Conservation (phyloP, 2,888 invertebrate species). For the Acheta domesticus region DNA sequence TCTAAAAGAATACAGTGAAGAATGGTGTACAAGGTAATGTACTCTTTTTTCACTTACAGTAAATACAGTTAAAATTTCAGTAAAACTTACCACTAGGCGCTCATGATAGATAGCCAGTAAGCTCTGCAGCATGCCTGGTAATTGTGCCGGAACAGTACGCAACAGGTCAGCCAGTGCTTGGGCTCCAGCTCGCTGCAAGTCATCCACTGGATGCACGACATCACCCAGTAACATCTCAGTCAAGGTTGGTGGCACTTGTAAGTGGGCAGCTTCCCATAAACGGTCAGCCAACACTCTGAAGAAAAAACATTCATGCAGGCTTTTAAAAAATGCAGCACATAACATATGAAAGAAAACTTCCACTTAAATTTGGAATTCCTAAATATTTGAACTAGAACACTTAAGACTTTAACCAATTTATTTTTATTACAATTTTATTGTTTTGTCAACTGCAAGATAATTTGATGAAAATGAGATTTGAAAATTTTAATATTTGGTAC, state of each 20-base stretch:
- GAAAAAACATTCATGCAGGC: neutral
- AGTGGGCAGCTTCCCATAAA: constrained; percentile 59
- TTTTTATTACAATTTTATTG: too few species aligned
- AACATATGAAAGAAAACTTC: too few species aligned
- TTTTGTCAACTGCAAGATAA: too few species aligned
- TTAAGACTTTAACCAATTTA: too few species aligned
- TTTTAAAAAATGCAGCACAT: too few species aligned
- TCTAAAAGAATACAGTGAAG: constrained; percentile 46
- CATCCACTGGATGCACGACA: constrained; percentile 75
- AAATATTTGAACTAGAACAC: too few species aligned
- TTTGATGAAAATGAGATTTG: too few species aligned
- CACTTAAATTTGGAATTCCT: too few species aligned
- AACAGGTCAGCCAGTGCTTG: constrained; percentile 71
- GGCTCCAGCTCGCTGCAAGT: constrained; percentile 80
- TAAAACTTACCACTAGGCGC: constrained; percentile 60
- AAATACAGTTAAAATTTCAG: too few species aligned
- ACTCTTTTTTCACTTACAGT: constrained; percentile 12
- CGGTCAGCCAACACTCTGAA: constrained; percentile 55
- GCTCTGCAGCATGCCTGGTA: constrained; percentile 57
- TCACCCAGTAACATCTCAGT: constrained; percentile 62
- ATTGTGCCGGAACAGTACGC: constrained; percentile 52
- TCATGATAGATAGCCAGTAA: constrained; percentile 72
- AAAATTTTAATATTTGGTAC: too few species aligned
- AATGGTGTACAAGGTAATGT: neutral
- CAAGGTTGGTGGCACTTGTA: constrained; percentile 52